These are phyloP conservation scores for Gnathonemus echidnorhynchus DNA, from an alignment of 2,113 vertebrate species.

Conservation along the genomic window DNA sequence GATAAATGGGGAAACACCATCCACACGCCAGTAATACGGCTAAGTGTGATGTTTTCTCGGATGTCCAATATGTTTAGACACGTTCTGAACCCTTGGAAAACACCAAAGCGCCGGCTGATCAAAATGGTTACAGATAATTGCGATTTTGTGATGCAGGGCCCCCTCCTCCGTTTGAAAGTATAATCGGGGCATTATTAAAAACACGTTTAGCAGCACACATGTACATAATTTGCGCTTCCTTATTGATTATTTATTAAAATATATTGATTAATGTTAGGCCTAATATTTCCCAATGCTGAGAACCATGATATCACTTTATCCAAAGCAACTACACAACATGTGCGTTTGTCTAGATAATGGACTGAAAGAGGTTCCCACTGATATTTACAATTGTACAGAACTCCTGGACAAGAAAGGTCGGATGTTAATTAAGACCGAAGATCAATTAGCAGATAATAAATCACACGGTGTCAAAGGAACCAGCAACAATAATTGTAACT, in stretches of 20 bases:
- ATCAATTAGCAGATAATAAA: constrained; percentile 59
- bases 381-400: constrained; percentile 15
- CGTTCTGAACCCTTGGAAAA: not conserved
- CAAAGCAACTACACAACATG: not conserved
- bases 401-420: constrained; percentile 18
- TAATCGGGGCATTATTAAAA: not conserved
- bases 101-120: not conserved
- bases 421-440: constrained; percentile 41
- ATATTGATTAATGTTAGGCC: not conserved
- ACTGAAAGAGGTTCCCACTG: constrained; percentile 8
- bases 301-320: not conserved
- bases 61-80: not conserved
- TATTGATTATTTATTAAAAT: not conserved
- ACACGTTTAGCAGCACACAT: not conserved
- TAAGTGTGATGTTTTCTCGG: not conserved
- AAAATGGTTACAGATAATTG: not conserved
- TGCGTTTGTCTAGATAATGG: not conserved
- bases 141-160: not conserved
- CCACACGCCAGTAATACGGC: not conserved
- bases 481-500: constrained; percentile 41
- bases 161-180: not conserved
- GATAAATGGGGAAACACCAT: not conserved
- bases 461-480: constrained; percentile 41
- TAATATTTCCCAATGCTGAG: not conserved
- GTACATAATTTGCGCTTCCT: not conserved